phyloP scores from a whole-genome alignment of 2,113 vertebrate genomes.

The Casuarius casuarius region DNA sequence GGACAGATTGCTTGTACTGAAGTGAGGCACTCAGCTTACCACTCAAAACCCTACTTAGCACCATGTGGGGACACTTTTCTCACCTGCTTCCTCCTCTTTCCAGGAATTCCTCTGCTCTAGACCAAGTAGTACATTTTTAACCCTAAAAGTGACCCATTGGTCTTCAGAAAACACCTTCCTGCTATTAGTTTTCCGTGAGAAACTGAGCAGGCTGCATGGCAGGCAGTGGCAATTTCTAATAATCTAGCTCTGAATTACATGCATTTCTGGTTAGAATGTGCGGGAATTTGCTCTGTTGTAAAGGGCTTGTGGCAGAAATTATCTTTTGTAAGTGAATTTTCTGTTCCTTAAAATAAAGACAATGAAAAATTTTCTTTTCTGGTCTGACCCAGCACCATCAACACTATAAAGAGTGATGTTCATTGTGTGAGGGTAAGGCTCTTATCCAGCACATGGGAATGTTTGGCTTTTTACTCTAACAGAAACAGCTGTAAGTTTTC shows the following conservation, averaged over 20 bases:
- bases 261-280: accelerated
- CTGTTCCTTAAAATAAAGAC: slow-evolving; percentile 4
- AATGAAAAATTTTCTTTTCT: background rate
- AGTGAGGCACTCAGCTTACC: background rate
- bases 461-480: background rate
- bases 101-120: background rate
- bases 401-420: background rate
- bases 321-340: background rate
- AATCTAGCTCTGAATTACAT: background rate
- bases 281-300: background rate
- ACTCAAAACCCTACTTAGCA: background rate
- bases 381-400: background rate
- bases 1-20: background rate
- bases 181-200: background rate
- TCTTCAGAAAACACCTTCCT: background rate
- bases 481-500: background rate
- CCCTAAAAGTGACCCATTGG: background rate
- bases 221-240: background rate
- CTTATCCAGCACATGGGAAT: background rate
- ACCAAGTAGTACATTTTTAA: background rate
- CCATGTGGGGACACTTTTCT: background rate
- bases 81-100: background rate
- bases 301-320: background rate
- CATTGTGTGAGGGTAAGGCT: background rate
- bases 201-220: background rate